A percentile compares a stretch with the other conserved stretches of the same genome.
These are phyloP conservation scores for Condylostylus longicornis DNA, from an alignment of 1,140 invertebrate species.

Conservation along the genomic window DNA sequence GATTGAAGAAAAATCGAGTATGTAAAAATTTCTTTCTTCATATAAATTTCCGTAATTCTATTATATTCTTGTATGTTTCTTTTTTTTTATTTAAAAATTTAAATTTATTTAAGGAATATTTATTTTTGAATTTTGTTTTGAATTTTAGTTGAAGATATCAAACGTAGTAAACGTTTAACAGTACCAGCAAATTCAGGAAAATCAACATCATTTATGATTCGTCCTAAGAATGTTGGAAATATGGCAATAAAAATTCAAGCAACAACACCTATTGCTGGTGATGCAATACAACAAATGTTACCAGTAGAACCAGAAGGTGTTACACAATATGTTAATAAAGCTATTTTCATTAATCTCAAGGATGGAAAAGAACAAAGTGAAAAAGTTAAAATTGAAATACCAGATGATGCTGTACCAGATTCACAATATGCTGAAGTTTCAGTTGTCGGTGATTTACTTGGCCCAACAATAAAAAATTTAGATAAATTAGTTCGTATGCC, in stretches of 20 bases:
- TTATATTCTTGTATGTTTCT: background rate
- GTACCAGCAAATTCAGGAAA: slow-evolving; percentile 51
- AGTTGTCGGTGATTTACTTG: slow-evolving; percentile 60
- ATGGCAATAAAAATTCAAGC: slow-evolving; percentile 62
- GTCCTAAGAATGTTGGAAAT: slow-evolving; percentile 53
- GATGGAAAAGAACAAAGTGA: slow-evolving; percentile 35
- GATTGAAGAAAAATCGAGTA: slow-evolving; percentile 34
- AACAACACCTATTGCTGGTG: slow-evolving; percentile 49
- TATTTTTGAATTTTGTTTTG: background rate
- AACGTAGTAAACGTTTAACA: slow-evolving; percentile 44
- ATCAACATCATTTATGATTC: slow-evolving; percentile 68
- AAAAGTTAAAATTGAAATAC: slow-evolving; percentile 50
- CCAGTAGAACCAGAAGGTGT: slow-evolving; percentile 67
- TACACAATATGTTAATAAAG: slow-evolving; percentile 58
- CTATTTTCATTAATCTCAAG: slow-evolving; percentile 57
- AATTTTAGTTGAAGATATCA: slow-evolving; percentile 42
- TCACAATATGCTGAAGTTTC: slow-evolving; percentile 58
- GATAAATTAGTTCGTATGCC: slow-evolving; percentile 68
- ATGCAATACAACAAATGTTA: slow-evolving; percentile 53
- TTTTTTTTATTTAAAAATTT: slow-evolving; percentile 1
- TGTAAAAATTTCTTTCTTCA: slow-evolving; percentile 15
- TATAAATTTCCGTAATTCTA: slow-evolving; percentile 1
- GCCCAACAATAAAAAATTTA: slow-evolving; percentile 59
- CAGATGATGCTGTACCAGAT: slow-evolving; percentile 50
- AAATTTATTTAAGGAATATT: background rate